A percentile compares a stretch with the other conserved stretches of the same genome.
These are phyloP conservation scores for Andrena minutula DNA, from an alignment of 2,888 invertebrate genomes.

Conservation along the genomic window DNA sequence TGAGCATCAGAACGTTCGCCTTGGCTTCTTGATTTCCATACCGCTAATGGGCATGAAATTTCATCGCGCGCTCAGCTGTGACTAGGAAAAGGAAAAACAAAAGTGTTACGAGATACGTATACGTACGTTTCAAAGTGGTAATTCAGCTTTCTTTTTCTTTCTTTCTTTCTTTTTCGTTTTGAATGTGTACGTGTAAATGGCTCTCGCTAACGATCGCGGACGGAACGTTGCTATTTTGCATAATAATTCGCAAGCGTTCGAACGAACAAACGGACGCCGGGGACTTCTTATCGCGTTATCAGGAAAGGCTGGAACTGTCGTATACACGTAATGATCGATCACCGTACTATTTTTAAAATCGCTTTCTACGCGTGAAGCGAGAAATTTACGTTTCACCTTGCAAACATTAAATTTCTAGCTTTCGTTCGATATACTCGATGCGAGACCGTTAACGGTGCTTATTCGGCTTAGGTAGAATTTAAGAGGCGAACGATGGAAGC, in stretches of 20 bases:
- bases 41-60: slow-evolving; percentile 23
- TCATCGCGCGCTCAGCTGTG: slow-evolving; percentile 15
- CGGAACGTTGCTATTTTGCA: slow-evolving; percentile 33
- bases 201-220: slow-evolving; percentile 1
- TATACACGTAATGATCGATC: slow-evolving; percentile 40
- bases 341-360: slow-evolving; percentile 56
- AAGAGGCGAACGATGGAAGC: neutral
- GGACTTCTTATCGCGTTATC: slow-evolving; percentile 12
- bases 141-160: slow-evolving; percentile 1
- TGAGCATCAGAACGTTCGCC: slow-evolving; percentile 40
- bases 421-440: slow-evolving; percentile 53
- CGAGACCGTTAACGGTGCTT: slow-evolving; percentile 51
- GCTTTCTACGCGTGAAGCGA: slow-evolving; percentile 33
- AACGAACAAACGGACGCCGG: neutral
- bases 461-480: slow-evolving; percentile 5
- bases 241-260: slow-evolving; percentile 36
- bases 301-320: slow-evolving; percentile 22
- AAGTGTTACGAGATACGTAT: neutral
- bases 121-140: slow-evolving; percentile 4
- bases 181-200: slow-evolving; percentile 13
- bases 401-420: slow-evolving; percentile 44
- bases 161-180: neutral
- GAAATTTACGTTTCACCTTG: slow-evolving; percentile 43
- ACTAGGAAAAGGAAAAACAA: neutral
- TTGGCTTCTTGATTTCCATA: slow-evolving; percentile 40